phyloP scores from a whole-genome alignment of 64 coral and sea anemone species.

The Astreopora myriophthalma region DNA sequence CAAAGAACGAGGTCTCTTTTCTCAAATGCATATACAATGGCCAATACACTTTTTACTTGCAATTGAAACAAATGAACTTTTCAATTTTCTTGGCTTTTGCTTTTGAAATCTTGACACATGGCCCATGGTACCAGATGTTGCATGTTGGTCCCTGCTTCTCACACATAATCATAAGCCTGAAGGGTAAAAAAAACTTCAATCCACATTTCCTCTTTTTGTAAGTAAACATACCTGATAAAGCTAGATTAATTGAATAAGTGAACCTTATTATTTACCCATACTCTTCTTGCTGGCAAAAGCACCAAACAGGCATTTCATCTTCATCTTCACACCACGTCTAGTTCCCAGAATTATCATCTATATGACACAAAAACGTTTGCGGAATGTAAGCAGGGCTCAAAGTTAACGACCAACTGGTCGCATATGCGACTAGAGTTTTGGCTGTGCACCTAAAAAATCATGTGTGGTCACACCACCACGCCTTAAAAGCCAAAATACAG shows the following conservation, averaged over 20 bases:
- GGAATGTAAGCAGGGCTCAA: too few relatives aligned
- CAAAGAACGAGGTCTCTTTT: too few relatives aligned
- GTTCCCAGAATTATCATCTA: not conserved
- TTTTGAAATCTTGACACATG: slow-evolving; percentile 61
- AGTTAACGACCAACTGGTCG: too few relatives aligned
- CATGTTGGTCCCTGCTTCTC: slow-evolving; percentile 32
- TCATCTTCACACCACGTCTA: slow-evolving; percentile 42
- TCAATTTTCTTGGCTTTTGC: slow-evolving; percentile 38
- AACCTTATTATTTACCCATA: slow-evolving; percentile 34
- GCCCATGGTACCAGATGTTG: slow-evolving; percentile 66
- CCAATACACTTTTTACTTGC: too few relatives aligned
- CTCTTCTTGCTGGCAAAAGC: slow-evolving; percentile 57
- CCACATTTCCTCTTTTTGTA: not conserved
- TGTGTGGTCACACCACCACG: too few relatives aligned
- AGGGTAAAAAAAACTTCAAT: not conserved
- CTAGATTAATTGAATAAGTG: too few relatives aligned
- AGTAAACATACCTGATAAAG: too few relatives aligned
- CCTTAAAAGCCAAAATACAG: too few relatives aligned
- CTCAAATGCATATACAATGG: too few relatives aligned
- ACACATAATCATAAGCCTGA: slow-evolving; percentile 50
- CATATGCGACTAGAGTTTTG: too few relatives aligned
- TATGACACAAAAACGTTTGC: too few relatives aligned
- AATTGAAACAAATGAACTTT: slow-evolving; percentile 52
- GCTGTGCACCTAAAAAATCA: too few relatives aligned
- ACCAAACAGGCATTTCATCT: slow-evolving; percentile 53